phyloP scores from a whole-genome alignment of 2,113 vertebrate genomes.

The Scomber japonicus region DNA sequence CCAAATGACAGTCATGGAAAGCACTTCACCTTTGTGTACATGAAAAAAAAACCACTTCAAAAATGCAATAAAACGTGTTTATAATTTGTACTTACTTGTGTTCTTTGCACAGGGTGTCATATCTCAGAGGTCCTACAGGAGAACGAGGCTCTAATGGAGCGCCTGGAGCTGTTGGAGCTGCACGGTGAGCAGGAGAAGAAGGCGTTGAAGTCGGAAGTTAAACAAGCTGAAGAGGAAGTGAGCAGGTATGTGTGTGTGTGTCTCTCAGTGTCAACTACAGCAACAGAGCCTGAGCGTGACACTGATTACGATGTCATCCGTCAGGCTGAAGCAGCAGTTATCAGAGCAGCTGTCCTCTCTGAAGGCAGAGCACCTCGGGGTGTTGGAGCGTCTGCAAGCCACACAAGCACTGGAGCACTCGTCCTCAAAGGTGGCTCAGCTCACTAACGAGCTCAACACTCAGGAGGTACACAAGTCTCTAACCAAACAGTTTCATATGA shows the following conservation, averaged over 20 bases:
- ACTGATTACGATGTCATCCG: background rate
- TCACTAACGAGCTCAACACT: slow-evolving; percentile 86
- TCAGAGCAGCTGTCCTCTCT: slow-evolving; percentile 84
- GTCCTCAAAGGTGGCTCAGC: slow-evolving; percentile 89
- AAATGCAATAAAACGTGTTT: too few relatives aligned
- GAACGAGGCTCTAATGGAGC: slow-evolving; percentile 85
- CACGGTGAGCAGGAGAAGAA: slow-evolving; percentile 84
- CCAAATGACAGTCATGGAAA: background rate
- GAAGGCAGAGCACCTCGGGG: slow-evolving; percentile 87
- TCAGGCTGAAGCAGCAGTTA: slow-evolving; percentile 84
- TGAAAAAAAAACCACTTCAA: too few relatives aligned
- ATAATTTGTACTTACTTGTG: background rate
- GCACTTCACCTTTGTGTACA: too few relatives aligned
- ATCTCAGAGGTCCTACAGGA: slow-evolving; percentile 89
- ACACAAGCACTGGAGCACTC: slow-evolving; percentile 90
- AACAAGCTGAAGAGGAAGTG: slow-evolving; percentile 81
- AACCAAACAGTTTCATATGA: background rate
- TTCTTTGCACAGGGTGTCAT: slow-evolving; percentile 72
- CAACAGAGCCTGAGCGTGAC: background rate
- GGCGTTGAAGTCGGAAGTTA: slow-evolving; percentile 73
- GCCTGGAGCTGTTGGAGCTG: slow-evolving; percentile 82
- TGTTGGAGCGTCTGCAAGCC: slow-evolving; percentile 86
- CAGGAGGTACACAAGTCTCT: slow-evolving; percentile 86
- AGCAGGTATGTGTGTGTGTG: slow-evolving; percentile 80
- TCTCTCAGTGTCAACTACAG: too few relatives aligned